phyloP scores from a whole-genome alignment of 2,113 vertebrate species.

The Nesoenas mayeri region DNA sequence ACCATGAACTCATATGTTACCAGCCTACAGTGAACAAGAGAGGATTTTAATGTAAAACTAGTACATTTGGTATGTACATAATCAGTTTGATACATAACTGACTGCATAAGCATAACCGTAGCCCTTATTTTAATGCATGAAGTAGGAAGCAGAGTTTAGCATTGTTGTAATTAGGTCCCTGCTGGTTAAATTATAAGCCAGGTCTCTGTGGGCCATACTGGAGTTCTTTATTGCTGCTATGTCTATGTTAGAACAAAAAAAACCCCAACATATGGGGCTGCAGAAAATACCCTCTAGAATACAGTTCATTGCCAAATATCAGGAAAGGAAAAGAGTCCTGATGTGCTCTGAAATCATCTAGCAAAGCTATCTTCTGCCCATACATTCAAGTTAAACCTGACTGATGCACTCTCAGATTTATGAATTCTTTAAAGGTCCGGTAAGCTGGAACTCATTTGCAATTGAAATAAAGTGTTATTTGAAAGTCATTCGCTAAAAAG shows the following conservation, averaged over 20 bases:
- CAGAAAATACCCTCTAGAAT: not conserved
- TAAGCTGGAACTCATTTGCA: constrained; percentile 53
- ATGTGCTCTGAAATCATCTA: not conserved
- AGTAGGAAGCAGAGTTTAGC: not conserved
- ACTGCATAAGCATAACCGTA: not conserved
- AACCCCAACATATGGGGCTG: not conserved
- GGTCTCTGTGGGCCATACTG: not conserved
- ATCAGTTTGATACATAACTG: not conserved
- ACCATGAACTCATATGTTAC: not conserved
- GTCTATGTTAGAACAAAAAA: not conserved
- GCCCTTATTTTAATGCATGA: not conserved
- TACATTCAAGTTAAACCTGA: not conserved
- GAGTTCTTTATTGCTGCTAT: not conserved
- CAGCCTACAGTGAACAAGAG: not conserved
- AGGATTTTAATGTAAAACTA: not conserved
- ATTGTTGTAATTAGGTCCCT: not conserved
- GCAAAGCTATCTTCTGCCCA: not conserved
- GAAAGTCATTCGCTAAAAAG: constrained; percentile 36
- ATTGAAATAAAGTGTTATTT: constrained; percentile 47
- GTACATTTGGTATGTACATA: not conserved
- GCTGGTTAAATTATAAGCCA: not conserved
- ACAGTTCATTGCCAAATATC: not conserved
- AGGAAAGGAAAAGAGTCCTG: not conserved
- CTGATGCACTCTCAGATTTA: not conserved
- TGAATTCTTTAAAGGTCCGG: constrained; percentile 31